Conservation (phyloP, 2,797 vertebrate genomes). For the Trematomus bernacchii region DNA sequence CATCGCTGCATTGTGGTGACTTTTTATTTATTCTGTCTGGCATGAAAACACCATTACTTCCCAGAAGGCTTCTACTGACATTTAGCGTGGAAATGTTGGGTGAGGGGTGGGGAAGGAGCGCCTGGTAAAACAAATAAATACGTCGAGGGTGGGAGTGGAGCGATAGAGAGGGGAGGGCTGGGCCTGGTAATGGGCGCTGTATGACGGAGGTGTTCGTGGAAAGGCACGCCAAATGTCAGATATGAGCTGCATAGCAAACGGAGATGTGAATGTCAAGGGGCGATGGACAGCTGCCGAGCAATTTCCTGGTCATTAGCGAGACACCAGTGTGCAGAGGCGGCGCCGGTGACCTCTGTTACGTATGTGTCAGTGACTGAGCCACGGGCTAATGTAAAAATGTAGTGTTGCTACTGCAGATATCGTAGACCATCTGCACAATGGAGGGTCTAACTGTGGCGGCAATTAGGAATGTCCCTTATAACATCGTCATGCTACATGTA, state of each 20-base stretch:
- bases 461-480: not conserved
- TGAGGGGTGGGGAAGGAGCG: not conserved
- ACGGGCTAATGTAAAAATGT: slow-evolving; percentile 18
- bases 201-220: slow-evolving; percentile 19
- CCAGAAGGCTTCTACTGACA: slow-evolving; percentile 69
- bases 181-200: slow-evolving; percentile 8
- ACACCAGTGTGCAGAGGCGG: slow-evolving; percentile 32
- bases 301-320: slow-evolving; percentile 53
- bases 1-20: slow-evolving; percentile 35
- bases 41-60: slow-evolving; percentile 60
- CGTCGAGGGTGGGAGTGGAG: not conserved
- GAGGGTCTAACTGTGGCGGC: too few species aligned
- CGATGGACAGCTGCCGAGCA: slow-evolving; percentile 49
- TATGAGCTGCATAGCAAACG: slow-evolving; percentile 26
- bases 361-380: slow-evolving; percentile 18
- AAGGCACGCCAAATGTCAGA: slow-evolving; percentile 64
- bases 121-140: slow-evolving; percentile 24
- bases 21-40: slow-evolving; percentile 58
- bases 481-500: not conserved
- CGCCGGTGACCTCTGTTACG: slow-evolving; percentile 11
- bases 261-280: slow-evolving; percentile 54
- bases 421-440: not conserved
- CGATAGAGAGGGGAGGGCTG: not conserved
- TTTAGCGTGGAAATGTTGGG: slow-evolving; percentile 50
- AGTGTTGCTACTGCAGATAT: not conserved